Conservation (phyloP, 2,888 invertebrate species). For the Galeopsomyia nigrocyanea region DNA sequence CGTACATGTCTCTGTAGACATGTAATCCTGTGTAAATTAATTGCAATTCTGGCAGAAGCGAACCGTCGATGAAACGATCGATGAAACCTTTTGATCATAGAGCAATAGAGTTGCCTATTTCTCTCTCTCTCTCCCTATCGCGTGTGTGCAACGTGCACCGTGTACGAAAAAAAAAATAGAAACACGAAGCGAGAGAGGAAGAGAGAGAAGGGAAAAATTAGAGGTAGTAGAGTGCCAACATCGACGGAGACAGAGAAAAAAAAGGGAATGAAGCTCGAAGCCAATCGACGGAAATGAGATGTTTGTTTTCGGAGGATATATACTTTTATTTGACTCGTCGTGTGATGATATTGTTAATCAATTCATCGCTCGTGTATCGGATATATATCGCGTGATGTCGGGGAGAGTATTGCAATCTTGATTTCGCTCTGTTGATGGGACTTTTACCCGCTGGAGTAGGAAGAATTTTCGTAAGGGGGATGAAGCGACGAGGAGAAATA, state of each 20-base stretch:
- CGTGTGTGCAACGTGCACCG: background rate
- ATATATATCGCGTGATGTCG: too few relatives aligned
- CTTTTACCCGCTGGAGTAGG: too few relatives aligned
- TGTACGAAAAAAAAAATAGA: background rate
- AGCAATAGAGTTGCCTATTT: background rate
- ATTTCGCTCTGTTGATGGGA: too few relatives aligned
- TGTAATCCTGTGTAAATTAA: too few relatives aligned
- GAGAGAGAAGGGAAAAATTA: conserved; percentile 21
- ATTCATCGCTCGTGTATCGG: background rate
- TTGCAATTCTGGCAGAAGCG: too few relatives aligned
- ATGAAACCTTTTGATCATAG: background rate
- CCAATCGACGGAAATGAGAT: conserved; percentile 26
- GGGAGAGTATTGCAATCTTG: too few relatives aligned
- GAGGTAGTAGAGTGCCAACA: background rate
- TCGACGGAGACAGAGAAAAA: conserved; percentile 4
- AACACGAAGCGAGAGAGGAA: background rate
- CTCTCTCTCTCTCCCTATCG: background rate
- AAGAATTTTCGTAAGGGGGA: too few relatives aligned
- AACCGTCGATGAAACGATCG: too few relatives aligned
- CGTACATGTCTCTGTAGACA: too few relatives aligned
- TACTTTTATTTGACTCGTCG: background rate
- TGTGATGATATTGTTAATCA: conserved; percentile 9
- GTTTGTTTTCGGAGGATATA: conserved; percentile 2
- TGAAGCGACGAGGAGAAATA: too few relatives aligned
- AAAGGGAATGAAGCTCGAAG: background rate